Evolutionary conservation across 2,888 invertebrate species (phyloP), one percentile per base, ranked within the genome.

Genomic region (Campoplex nolae): DNA sequence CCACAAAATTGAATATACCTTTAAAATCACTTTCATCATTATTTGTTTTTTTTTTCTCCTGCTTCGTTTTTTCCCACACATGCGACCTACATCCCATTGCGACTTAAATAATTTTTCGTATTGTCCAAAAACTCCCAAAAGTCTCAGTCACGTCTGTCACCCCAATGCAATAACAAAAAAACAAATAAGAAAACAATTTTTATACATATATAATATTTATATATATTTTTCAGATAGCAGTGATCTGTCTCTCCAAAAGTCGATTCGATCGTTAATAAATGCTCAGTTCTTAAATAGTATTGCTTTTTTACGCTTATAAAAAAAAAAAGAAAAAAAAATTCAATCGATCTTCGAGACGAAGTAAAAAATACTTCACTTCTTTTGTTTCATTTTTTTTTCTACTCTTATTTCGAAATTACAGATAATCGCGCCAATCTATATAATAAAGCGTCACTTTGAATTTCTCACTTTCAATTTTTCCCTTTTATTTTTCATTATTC

Each of bases 1-100:
- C 93, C 93, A 93, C 93, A 93, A 92, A 93, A 93, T 93, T 90
- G 91, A 91, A 91, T 90, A 92, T 92, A 92, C 90, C 88, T 90
- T 91, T 90, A 90, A 91, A 91, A 91, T 84, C 83, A 85, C 83
- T 85, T 84, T 87, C 56, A 81, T 89, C 88, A 85, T 87, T 85
- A 89, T 90, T 88, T 84, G 86, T 70, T 74, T 82, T 86, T 71
- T 38, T 56, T 70, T 42, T 68, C 48, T 51, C 28, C 32, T 65
- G 68, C 54, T 42, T 6, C 38, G 38, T 70, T 56, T 48, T 11
- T 38, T 23, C 58, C 23, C 28, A 28, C 65, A 18, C 65, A 45
- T 35, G 28, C 67, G 32, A 76, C 76, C 65, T 48, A 28, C 48
- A 65, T 28, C n/a, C 32, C 67, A 4, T 67, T 56, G 48, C 62